These are phyloP conservation scores for Hippoglossus hippoglossus DNA, from an alignment of 2,797 vertebrate genomes.

Conservation along the genomic window DNA sequence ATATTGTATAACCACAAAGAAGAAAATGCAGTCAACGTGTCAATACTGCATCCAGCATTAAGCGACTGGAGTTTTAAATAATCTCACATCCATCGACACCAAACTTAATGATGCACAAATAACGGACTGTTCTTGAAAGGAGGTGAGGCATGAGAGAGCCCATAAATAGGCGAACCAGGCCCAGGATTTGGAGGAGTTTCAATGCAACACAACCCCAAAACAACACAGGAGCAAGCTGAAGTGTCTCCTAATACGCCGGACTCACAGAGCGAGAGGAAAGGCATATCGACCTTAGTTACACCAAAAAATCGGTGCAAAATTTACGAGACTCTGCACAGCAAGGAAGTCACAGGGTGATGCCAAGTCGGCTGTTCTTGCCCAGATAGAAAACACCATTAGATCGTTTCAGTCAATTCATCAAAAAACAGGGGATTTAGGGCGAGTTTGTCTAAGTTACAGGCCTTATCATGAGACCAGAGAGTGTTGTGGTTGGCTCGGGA, in stretches of 20 bases:
- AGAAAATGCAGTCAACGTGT: constrained; percentile 62
- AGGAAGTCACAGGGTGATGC: constrained; percentile 57
- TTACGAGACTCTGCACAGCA: constrained; percentile 72
- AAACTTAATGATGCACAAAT: constrained; percentile 78
- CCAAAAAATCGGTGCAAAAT: constrained; percentile 67
- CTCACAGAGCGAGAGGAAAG: constrained; percentile 50
- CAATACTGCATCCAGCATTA: constrained; percentile 66
- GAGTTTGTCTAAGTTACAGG: constrained; percentile 81
- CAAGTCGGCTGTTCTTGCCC: constrained; percentile 67
- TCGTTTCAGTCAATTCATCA: constrained; percentile 73
- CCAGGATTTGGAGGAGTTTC: constrained; percentile 67
- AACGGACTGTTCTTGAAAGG: constrained; percentile 80
- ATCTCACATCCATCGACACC: constrained; percentile 74
- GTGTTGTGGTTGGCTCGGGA: constrained; percentile 77
- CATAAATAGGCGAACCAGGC: constrained; percentile 78
- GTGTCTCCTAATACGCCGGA: constrained; percentile 58
- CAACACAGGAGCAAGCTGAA: constrained; percentile 53
- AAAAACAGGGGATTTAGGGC: constrained; percentile 54
- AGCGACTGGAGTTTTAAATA: constrained; percentile 65
- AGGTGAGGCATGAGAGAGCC: constrained; percentile 78
- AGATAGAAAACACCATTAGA: constrained; percentile 73
- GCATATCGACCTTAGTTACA: constrained; percentile 74
- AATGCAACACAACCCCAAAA: constrained; percentile 62
- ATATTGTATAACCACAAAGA: constrained; percentile 43
- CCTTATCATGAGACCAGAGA: constrained; percentile 61